Conservation (phyloP, 2,797 vertebrate species). For the Pseudochirops corinnae region DNA sequence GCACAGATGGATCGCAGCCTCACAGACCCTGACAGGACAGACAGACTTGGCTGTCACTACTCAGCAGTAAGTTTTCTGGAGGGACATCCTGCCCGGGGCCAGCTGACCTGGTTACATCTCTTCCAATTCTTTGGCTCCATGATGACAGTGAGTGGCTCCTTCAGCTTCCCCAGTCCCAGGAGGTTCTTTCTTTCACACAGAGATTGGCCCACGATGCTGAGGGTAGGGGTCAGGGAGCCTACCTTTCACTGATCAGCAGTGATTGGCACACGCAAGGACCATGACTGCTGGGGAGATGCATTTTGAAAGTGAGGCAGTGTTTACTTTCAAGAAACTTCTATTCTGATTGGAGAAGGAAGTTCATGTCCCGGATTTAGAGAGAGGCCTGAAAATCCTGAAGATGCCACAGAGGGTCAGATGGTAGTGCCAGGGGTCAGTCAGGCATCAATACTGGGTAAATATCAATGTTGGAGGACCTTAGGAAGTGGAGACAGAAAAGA, state of each 20-base stretch:
- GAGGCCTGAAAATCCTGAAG: not conserved
- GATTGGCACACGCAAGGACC: not conserved
- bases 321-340: not conserved
- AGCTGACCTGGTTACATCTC: not conserved
- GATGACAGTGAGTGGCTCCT: not conserved
- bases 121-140: no score
- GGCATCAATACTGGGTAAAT: not conserved
- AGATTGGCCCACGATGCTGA: not conserved
- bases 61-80: not conserved
- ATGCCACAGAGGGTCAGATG: not conserved
- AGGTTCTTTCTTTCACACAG: not conserved
- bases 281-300: no score
- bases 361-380: not conserved
- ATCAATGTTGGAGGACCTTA: not conserved
- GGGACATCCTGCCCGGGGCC: no score
- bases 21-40: not conserved
- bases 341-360: not conserved
- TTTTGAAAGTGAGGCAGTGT: not conserved
- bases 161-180: not conserved
- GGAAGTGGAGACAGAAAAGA: not conserved
- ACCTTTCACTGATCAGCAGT: not conserved
- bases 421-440: not conserved
- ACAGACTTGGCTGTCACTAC: no score
- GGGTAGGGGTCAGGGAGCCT: no score
- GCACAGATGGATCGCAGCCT: no score